Base-by-base conservation (phyloP, 2,888 invertebrate species). In the Oscheius sp. region DNA sequence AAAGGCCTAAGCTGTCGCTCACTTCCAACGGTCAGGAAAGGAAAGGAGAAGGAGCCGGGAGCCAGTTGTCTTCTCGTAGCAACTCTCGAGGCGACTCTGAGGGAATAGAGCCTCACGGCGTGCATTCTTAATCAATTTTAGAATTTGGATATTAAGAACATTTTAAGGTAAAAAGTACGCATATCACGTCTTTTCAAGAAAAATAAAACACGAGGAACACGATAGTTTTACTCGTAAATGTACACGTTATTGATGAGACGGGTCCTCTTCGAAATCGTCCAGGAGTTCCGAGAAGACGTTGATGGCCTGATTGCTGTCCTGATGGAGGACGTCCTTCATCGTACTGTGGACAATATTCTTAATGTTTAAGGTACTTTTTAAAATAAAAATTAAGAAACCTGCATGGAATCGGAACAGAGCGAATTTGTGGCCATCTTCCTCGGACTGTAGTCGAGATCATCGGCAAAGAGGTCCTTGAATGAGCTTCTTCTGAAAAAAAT, bases 261-360 rank as follows among this genome's bases (percentile, higher is more conserved):
- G 5, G 4, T 32, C 13, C 29, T 58, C 32, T 3, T 58, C 58
- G 11, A 58, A 58, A 58, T 58, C 58, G 10, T 63, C 47, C 48
- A 63, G 63, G 21, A 63, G 48, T 1, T 50, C 63, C 5, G 13
- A 13, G 13, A 63, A 47, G n/a, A 32, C 47, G 29, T 32, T 47
- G 5, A 63, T 63, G 11, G 47, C 63, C 21, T 63, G 63, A 48
- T 63, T 63, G 50, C 63, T 63, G 33, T 63, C 63, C 50, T 63
- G 63, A 10, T 50, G 48, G 11, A 63, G 32, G n/a, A 63, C 50
- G n/a, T 63, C 63, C 5, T 63, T 63, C 63, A 63, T 47, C 5
- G 48, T 63, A 10, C n/a, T 32, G 33, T 63, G 2, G 3, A 60
- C 60, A 35, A 33, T 32, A 10, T 57, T 57, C 29, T 57, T 42